Evolutionary conservation across 1,140 invertebrate species (phyloP).

Genomic region (Bombus superbus): DNA sequence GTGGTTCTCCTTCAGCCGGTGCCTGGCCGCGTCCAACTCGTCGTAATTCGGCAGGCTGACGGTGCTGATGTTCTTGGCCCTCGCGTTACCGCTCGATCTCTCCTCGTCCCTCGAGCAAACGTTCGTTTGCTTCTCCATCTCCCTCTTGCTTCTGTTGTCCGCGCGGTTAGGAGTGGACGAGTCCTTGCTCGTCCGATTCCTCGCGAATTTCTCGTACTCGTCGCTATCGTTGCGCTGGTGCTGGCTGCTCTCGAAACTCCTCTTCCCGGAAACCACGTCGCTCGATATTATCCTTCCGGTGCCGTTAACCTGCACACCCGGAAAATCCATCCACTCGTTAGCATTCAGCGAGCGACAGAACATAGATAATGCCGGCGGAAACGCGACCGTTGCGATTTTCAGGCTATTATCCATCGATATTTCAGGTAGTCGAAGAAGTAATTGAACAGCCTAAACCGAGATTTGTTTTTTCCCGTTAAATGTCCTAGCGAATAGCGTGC

Average conservation of each 20-base stretch:
- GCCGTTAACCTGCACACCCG: conserved; percentile 70
- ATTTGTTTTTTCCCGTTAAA: too few species aligned
- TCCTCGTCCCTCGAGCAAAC: conserved; percentile 38
- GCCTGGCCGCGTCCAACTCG: conserved; percentile 73
- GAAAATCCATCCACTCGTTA: conserved; percentile 30
- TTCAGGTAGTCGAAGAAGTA: too few species aligned
- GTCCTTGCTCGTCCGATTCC: conserved; percentile 64
- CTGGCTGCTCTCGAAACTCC: conserved; percentile 30
- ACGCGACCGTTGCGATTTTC: too few species aligned
- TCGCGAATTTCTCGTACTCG: conserved; percentile 72
- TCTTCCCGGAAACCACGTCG: conserved; percentile 72
- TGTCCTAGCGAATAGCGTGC: too few species aligned
- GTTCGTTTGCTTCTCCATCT: conserved; percentile 38
- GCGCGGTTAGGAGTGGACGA: conserved; percentile 65
- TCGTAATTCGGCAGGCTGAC: conserved; percentile 83
- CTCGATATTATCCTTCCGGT: conserved; percentile 75
- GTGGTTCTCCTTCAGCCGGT: conserved; percentile 47
- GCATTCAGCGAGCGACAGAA: too few species aligned
- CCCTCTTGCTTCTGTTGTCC: conserved; percentile 45
- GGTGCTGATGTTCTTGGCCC: conserved; percentile 80
- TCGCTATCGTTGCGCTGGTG: conserved; percentile 64
- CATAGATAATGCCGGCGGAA: too few species aligned
- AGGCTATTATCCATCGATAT: too few species aligned
- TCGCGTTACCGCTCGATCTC: conserved; percentile 56
- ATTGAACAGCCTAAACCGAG: too few species aligned